phyloP scores from a whole-genome alignment of 2,888 invertebrate genomes.

The Drosophila quasianomalipes region DNA sequence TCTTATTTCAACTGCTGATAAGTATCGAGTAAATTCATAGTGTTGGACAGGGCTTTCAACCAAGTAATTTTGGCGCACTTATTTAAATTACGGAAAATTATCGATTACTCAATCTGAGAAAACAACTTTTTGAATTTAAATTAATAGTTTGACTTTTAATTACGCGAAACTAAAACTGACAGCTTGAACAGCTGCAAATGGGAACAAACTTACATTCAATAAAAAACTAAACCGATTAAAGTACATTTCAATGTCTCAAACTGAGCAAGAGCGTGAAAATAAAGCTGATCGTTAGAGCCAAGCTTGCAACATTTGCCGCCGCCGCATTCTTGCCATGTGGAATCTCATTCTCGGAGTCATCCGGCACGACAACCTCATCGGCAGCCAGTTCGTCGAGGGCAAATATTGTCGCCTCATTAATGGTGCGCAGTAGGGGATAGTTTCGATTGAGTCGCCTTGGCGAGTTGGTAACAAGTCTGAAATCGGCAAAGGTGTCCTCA shows the following conservation, averaged over 20 bases:
- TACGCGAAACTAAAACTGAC: slow-evolving; percentile 22
- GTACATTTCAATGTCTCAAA: slow-evolving; percentile 38
- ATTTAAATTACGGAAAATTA: slow-evolving; percentile 10
- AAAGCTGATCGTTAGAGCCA: slow-evolving; percentile 39
- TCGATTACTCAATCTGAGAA: slow-evolving; percentile 3
- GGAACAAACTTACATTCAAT: slow-evolving; percentile 38
- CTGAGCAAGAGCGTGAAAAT: slow-evolving; percentile 44
- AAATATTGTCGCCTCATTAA: slow-evolving; percentile 89
- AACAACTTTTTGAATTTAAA: slow-evolving; percentile 9
- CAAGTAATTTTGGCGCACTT: neutral
- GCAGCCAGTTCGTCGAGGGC: slow-evolving; percentile 86
- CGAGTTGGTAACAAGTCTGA: slow-evolving; percentile 63
- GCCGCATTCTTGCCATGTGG: slow-evolving; percentile 80
- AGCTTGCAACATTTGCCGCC: slow-evolving; percentile 35
- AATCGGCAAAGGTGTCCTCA: slow-evolving; percentile 86
- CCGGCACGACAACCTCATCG: slow-evolving; percentile 81
- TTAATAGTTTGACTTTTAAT: slow-evolving; percentile 39
- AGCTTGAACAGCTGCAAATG: slow-evolving; percentile 13
- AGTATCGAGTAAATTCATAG: slow-evolving; percentile 18
- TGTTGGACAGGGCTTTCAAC: slow-evolving; percentile 2
- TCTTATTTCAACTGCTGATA: slow-evolving; percentile 10
- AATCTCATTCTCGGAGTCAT: slow-evolving; percentile 84
- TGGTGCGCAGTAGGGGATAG: slow-evolving; percentile 90
- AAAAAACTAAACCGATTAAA: slow-evolving; percentile 16
- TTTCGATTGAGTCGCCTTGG: slow-evolving; percentile 85